Evolutionary conservation across 2,113 vertebrate genomes (phyloP).

Genomic region (Gallinago jamesoni): DNA sequence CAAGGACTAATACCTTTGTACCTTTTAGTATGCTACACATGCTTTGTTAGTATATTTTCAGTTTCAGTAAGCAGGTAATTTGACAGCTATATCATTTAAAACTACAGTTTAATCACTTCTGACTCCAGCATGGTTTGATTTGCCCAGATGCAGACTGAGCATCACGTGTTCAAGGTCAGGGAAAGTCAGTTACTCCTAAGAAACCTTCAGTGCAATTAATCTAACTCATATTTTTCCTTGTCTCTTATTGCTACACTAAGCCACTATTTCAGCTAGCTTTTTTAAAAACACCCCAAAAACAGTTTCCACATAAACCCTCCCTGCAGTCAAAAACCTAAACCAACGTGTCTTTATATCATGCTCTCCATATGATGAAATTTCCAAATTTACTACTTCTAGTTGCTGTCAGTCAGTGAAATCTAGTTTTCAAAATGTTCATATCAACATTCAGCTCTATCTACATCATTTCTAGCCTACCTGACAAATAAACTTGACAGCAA

Average conservation of each 20-base stretch:
- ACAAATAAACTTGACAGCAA: neutral
- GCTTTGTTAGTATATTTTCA: neutral
- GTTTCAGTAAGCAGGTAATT: neutral
- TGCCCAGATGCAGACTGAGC: neutral
- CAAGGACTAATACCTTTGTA: neutral
- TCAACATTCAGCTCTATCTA: neutral
- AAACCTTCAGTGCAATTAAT: neutral
- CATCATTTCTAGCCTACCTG: neutral
- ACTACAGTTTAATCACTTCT: neutral
- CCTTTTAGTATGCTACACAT: neutral
- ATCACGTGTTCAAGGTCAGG: neutral
- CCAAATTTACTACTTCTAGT: neutral
- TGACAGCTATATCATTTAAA: neutral
- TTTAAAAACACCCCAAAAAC: neutral
- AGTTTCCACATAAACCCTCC: neutral
- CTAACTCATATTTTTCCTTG: neutral
- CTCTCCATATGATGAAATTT: neutral
- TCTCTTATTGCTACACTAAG: neutral
- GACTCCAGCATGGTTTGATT: neutral
- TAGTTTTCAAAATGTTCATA: neutral
- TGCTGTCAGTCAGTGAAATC: neutral
- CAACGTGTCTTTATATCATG: neutral
- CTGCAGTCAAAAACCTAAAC: neutral
- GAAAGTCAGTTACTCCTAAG: neutral
- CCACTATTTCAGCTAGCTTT: neutral